Base-by-base conservation (phyloP, 2,888 invertebrate genomes). In the Masnerella sp. region DNA sequence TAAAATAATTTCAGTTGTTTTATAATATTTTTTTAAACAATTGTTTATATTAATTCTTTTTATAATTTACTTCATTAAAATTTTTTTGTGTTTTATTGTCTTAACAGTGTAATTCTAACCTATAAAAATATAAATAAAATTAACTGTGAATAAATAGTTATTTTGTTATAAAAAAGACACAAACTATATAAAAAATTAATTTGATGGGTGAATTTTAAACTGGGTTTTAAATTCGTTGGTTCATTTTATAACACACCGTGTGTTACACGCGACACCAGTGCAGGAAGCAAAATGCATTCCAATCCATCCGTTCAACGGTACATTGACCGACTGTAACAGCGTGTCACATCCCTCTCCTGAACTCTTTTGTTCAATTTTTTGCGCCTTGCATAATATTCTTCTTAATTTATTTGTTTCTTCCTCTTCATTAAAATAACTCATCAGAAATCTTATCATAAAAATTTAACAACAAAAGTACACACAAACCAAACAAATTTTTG, bases 201-300 rank as follows among this genome's bases (percentile, higher is more conserved):
- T 8, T n/a, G 34, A 5, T 34, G 11, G 5, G 1, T 11, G 11
- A 34, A 34, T n/a, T n/a, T 11, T 11, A 34, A 34, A 34, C 34
- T 11, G 34, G 34, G 11, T 34, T 34, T 34, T 38, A 36, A 47
- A 54, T 65, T 36, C 47, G 30, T 18, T 51, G 17, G 28, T 22
- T 34, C 34, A 9, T 42, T 45, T 5, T 28, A 45, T 32, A 47
- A 47, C 22, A 15, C 40, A 45, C 18, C 30, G 20, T 49, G 40
- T 18, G 15, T 54, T 17, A 28, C 51, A 58, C 52, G 64, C 56
- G 28, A 64, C 70, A 58, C 52, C 61, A 61, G 17, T 74, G 73
- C 79, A 80, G 82, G 82, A 82, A 82, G 77, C 79, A 73, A 80
- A 77, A 79, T 79, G 77, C 72, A 72, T 72, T 72, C 79, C 81